phyloP scores from a whole-genome alignment of 2,888 invertebrate species.

The Microctonus brassicae region DNA sequence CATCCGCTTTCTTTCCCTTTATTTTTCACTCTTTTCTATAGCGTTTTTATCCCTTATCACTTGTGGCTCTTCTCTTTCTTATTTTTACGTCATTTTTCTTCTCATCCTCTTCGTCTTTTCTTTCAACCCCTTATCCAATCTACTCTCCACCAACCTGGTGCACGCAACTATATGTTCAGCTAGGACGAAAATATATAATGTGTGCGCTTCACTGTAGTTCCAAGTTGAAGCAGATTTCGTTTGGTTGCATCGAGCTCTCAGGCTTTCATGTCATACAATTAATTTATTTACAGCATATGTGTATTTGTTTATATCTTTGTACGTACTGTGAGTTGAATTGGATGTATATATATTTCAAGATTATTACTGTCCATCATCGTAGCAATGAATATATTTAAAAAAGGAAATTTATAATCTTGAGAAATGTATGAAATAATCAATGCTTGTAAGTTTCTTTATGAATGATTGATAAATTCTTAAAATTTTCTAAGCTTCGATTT shows the following conservation, averaged over 20 bases:
- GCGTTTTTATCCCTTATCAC: slow-evolving; percentile 37
- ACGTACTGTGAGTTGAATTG: too few relatives aligned
- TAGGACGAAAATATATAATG: slow-evolving; percentile 48
- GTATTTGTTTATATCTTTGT: too few relatives aligned
- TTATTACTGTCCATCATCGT: too few relatives aligned
- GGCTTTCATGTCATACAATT: neutral
- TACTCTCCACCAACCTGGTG: slow-evolving; percentile 56
- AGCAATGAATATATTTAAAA: too few relatives aligned
- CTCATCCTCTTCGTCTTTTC: slow-evolving; percentile 36
- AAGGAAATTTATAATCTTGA: too few relatives aligned
- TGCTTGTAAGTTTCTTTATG: too few relatives aligned
- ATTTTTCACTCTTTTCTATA: slow-evolving; percentile 45
- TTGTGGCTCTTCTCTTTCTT: slow-evolving; percentile 29
- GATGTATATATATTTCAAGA: too few relatives aligned
- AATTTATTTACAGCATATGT: neutral
- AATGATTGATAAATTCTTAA: too few relatives aligned
- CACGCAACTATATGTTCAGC: slow-evolving; percentile 48
- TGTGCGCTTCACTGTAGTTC: slow-evolving; percentile 36
- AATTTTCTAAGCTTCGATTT: too few relatives aligned
- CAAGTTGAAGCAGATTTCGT: slow-evolving; percentile 46
- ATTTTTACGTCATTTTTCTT: slow-evolving; percentile 44
- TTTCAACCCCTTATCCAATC: slow-evolving; percentile 53
- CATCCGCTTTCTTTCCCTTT: slow-evolving; percentile 20
- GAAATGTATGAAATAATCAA: too few relatives aligned
- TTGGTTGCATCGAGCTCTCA: slow-evolving; percentile 16